Evolutionary conservation across 2,888 invertebrate genomes (phyloP).

Genomic region (Watsonalla binaria): DNA sequence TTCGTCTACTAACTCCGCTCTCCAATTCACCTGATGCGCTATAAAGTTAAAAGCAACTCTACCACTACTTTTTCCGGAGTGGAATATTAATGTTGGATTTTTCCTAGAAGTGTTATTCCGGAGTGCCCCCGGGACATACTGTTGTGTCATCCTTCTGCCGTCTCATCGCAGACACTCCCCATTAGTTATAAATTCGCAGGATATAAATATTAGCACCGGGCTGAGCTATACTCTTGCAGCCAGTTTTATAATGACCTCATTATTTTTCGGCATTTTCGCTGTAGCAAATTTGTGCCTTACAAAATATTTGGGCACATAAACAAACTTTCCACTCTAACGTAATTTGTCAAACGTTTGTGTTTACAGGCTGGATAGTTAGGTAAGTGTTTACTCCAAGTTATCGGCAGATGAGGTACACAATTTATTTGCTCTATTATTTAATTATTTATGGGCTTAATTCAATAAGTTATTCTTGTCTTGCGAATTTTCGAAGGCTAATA

Average conservation of each 20-base stretch:
- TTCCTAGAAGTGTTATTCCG: conserved; percentile 37
- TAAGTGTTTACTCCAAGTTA: too few species aligned
- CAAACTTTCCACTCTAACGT: not conserved
- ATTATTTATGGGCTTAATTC: too few species aligned
- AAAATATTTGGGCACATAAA: not conserved
- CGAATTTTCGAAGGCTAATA: too few species aligned
- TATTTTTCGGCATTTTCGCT: conserved; percentile 12
- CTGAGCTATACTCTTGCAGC: conserved; percentile 16
- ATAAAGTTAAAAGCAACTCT: conserved; percentile 52
- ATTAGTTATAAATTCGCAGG: conserved; percentile 58
- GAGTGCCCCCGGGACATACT: conserved; percentile 37
- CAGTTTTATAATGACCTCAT: conserved; percentile 24
- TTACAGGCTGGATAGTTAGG: too few species aligned
- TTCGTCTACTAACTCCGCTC: conserved; percentile 35
- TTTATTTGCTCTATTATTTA: too few species aligned
- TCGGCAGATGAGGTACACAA: too few species aligned
- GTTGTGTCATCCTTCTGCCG: conserved; percentile 55
- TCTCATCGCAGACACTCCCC: conserved; percentile 53
- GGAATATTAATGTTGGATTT: conserved; percentile 62
- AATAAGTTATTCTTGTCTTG: too few species aligned
- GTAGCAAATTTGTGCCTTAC: not conserved
- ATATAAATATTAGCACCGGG: conserved; percentile 38
- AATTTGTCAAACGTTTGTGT: not conserved
- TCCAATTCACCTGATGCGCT: conserved; percentile 45
- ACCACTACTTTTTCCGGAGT: conserved; percentile 27